Conservation (phyloP, 2,797 vertebrate genomes). For the Parambassis ranga region DNA sequence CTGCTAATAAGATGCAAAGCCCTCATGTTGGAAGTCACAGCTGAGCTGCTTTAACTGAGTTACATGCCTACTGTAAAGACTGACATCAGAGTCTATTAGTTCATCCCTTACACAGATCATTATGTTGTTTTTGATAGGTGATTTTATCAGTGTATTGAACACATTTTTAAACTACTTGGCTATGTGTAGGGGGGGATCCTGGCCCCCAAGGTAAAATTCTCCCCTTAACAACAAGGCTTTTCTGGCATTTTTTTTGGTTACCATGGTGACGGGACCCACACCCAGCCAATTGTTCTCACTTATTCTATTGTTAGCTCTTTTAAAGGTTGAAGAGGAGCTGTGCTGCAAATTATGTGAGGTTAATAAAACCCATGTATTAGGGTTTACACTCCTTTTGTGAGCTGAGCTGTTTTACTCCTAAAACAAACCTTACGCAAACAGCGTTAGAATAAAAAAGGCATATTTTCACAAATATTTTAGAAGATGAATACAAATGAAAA, state of each 20-base stretch:
- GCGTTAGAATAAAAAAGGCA: no score
- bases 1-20: slow-evolving; percentile 71
- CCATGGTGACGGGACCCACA: no score
- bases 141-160: not conserved
- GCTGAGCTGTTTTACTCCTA: no score
- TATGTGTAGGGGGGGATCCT: no score
- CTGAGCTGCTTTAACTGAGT: slow-evolving; percentile 30
- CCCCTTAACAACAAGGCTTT: no score
- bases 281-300: not conserved
- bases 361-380: not conserved
- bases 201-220: no score
- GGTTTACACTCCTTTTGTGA: not conserved
- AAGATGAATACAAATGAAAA: no score
- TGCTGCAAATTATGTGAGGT: not conserved
- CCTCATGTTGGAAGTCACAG: slow-evolving; percentile 51
- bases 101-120: not conserved
- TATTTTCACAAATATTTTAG: no score
- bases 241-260: no score
- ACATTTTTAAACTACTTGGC: no score
- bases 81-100: not conserved
- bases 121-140: not conserved
- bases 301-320: not conserved
- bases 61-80: not conserved
- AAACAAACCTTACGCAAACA: no score
- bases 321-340: not conserved